Conservation (phyloP, 1,140 invertebrate genomes). For the Scylla paramamosain region DNA sequence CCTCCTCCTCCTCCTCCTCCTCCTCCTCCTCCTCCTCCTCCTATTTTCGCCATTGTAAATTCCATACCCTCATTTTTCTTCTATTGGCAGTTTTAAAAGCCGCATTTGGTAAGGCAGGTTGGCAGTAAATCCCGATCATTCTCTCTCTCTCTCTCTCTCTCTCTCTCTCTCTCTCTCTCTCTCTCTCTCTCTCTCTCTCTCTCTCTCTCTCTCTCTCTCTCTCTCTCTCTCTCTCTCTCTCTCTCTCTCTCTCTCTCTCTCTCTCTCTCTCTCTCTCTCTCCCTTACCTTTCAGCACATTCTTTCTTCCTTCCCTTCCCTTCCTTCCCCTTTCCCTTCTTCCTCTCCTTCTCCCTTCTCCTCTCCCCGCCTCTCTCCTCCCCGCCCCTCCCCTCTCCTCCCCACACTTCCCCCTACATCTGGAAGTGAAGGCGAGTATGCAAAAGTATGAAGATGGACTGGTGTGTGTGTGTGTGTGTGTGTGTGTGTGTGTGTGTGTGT, state of each 20-base stretch:
- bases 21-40: slow-evolving; percentile 8
- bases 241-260: background rate
- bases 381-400: no score
- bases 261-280: background rate
- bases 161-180: background rate
- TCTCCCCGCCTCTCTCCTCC: no score
- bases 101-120: background rate
- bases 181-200: no score
- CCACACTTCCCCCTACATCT: background rate
- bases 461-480: no score
- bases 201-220: background rate
- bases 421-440: background rate
- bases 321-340: no score
- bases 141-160: background rate
- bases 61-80: background rate
- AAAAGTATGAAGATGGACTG: background rate
- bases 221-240: background rate
- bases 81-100: background rate
- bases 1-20: slow-evolving; percentile 1
- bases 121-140: background rate
- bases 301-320: no score
- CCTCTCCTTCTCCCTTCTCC: no score
- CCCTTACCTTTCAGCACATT: no score
- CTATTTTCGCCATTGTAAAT: background rate
- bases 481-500: background rate